Evolutionary conservation across 1,140 invertebrate species (phyloP).

Genomic region (Solenopsis fugax): DNA sequence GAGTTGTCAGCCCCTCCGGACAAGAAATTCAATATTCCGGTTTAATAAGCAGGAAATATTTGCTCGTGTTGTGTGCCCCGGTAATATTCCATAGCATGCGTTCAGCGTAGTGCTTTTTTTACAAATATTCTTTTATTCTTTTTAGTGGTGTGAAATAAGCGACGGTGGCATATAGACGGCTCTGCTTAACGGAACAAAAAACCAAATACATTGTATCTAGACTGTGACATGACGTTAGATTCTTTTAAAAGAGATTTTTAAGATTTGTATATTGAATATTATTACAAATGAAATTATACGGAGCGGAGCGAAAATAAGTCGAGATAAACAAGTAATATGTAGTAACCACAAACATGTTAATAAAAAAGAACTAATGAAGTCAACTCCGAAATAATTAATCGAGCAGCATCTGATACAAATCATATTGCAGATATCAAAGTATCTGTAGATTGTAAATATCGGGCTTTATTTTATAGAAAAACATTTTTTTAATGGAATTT

Average conservation of each 20-base stretch:
- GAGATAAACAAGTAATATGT: background rate
- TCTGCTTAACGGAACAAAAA: conserved; percentile 28
- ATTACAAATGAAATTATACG: conserved; percentile 33
- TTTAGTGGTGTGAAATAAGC: background rate
- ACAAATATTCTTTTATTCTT: conserved; percentile 7
- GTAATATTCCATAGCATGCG: conserved; percentile 29
- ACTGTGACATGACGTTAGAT: conserved; percentile 3
- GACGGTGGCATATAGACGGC: background rate
- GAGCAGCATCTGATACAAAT: background rate
- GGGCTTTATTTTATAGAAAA: background rate
- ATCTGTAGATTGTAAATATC: conserved; percentile 4
- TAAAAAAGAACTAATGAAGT: background rate
- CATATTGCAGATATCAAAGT: background rate
- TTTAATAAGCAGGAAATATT: conserved; percentile 60
- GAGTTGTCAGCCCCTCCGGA: conserved; percentile 38
- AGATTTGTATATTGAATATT: conserved; percentile 33
- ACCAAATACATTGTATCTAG: conserved; percentile 12
- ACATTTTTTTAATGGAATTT: conserved; percentile 20
- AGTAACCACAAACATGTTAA: background rate
- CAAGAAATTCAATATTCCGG: conserved; percentile 54
- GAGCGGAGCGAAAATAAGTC: background rate
- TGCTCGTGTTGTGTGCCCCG: conserved; percentile 7
- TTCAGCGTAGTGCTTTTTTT: conserved; percentile 10
- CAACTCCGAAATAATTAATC: background rate
- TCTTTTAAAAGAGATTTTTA: background rate